Base-by-base conservation (phyloP, 2,797 vertebrate species). In the Rhinogobio ventralis region DNA sequence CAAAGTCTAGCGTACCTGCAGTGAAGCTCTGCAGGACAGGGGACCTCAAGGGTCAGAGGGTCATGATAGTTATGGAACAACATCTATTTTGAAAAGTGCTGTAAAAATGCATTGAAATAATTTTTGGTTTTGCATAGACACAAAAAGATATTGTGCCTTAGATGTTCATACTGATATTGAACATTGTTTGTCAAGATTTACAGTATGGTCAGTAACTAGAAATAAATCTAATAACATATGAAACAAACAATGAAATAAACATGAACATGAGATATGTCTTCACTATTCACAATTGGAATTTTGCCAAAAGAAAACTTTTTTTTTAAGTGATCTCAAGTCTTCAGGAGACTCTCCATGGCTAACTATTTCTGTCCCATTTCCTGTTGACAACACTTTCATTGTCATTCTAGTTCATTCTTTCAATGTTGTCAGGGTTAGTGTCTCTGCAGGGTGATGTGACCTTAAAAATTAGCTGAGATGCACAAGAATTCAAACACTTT, bases 321-420 rank as follows among this genome's bases (percentile, higher is more conserved):
- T 71, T 42, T 81, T 23, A 55, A 55, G 53, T 42, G 9, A 42
- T 42, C 9, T 42, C 19, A 67, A 79, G 25, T 49, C 62, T 51
- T 51, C 17, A 19, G 49, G 49, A 39, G 15, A 57, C 14, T 25
- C 49, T 46, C 15, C 33, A 13, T 13, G 20, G 10, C 15, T 82
- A 33, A 33, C 69, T 82, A 73, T 73, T 73, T 46, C 5, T 73
- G 68, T 62, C 53, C 8, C 7, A 15, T 82, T 20, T 73, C 69
- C 80, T 62, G 80, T 64, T 73, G 42, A 73, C 69, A 74, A 17
- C 15, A 13, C 39, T 19, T 36, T 17, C 20, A 69, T 53, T 69
- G 30, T 81, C 8, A 49, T 49, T 46, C 39, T n/a, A 55, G 68
- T 19, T 36, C 69, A 82, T 82, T 73, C 42, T 73, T 11, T 49